Evolutionary conservation across 2,888 invertebrate species (phyloP).

Genomic region (Seira musarum): DNA sequence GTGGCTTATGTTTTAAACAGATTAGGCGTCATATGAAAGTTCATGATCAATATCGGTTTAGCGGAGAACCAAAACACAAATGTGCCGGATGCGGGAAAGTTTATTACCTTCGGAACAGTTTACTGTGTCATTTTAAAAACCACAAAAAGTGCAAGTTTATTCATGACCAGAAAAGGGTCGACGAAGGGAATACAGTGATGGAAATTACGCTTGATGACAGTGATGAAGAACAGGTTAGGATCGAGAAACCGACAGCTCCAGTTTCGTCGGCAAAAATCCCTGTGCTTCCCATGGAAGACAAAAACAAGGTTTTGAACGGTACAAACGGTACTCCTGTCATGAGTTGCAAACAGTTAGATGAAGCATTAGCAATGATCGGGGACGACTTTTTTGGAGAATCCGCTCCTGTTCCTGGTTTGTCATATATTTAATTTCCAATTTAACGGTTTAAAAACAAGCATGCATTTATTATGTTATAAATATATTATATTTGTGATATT

Average conservation of each 20-base stretch:
- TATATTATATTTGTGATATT: not conserved
- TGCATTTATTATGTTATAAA: no score
- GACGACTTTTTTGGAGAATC: slow-evolving; percentile 5
- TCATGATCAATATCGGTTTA: slow-evolving; percentile 10
- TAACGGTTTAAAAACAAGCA: not conserved
- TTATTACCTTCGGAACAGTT: slow-evolving; percentile 28
- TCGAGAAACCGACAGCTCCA: no score
- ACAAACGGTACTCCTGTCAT: not conserved
- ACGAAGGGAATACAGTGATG: not conserved
- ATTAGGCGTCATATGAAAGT: slow-evolving; percentile 16
- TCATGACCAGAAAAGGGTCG: not conserved
- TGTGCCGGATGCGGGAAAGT: slow-evolving; percentile 27
- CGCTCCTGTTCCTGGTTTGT: not conserved
- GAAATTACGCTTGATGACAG: not conserved
- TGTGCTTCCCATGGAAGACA: no score
- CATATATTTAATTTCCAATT: no score
- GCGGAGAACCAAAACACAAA: slow-evolving; percentile 20
- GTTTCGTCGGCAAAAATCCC: no score
- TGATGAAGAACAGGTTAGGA: not conserved
- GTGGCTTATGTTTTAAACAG: slow-evolving; percentile 13
- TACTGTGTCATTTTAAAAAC: slow-evolving; percentile 28
- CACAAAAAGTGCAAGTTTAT: slow-evolving; percentile 14
- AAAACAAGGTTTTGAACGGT: no score
- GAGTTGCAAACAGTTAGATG: not conserved
- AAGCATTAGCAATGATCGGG: not conserved